Evolutionary conservation across 1,140 invertebrate genomes (phyloP).

Genomic region (Zaprionus taronus): DNA sequence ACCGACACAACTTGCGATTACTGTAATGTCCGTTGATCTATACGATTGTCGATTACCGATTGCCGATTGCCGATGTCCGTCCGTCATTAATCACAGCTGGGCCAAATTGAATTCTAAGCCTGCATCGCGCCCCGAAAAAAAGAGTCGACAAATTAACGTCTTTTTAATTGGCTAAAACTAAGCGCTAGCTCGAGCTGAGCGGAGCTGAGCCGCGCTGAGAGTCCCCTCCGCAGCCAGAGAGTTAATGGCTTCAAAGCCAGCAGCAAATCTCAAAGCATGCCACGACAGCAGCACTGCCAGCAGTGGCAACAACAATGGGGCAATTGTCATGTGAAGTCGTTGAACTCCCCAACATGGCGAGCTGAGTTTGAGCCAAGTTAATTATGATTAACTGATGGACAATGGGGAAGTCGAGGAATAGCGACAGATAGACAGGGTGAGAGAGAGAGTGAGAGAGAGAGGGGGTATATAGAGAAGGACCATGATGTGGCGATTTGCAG

Average conservation of each 20-base stretch:
- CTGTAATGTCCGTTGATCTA: conserved; percentile 4
- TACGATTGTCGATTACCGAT: conserved; percentile 1
- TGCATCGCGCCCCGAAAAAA: conserved; percentile 43
- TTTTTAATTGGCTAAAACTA: conserved; percentile 70
- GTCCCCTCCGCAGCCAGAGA: conserved; percentile 11
- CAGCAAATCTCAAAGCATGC: conserved; percentile 32
- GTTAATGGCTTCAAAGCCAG: conserved; percentile 5
- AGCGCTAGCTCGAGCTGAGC: conserved; percentile 8
- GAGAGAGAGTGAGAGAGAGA: not conserved
- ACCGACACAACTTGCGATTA: conserved; percentile 29
- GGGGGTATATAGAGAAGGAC: not conserved
- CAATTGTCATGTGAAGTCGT: conserved; percentile 73
- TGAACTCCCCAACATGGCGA: conserved; percentile 54
- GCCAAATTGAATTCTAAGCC: conserved; percentile 72
- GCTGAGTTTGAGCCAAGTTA: conserved; percentile 44
- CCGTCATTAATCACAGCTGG: conserved; percentile 67
- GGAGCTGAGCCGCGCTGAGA: conserved; percentile 18
- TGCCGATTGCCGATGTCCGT: conserved; percentile 5
- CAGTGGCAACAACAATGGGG: conserved; percentile 60
- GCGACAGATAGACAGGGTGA: too few relatives aligned
- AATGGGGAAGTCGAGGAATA: not conserved
- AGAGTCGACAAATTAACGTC: conserved; percentile 78
- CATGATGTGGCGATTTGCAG: conserved; percentile 12
- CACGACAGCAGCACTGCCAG: conserved; percentile 31
- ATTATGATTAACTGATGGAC: conserved; percentile 45